phyloP scores from a whole-genome alignment of 2,797 vertebrate species.

The Bryconaethiops microstoma region DNA sequence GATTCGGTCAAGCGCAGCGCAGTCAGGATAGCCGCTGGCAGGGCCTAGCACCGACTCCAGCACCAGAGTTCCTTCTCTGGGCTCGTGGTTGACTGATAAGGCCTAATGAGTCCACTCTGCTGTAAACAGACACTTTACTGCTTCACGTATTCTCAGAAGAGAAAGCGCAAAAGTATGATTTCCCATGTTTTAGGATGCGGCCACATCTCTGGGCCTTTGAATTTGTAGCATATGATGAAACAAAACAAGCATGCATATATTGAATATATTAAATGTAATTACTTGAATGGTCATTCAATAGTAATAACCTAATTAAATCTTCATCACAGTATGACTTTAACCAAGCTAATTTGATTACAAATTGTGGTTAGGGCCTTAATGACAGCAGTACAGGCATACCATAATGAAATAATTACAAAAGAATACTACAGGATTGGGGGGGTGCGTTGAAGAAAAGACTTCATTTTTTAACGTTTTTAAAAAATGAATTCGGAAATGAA shows the following conservation, averaged over 20 bases:
- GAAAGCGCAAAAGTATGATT: background rate
- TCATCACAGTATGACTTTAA: background rate
- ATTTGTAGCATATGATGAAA: background rate
- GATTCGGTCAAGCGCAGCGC: slow-evolving; percentile 58
- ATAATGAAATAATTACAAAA: slow-evolving; percentile 51
- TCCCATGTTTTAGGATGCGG: too few relatives aligned
- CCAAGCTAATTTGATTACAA: slow-evolving; percentile 37
- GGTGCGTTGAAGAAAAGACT: slow-evolving; percentile 31
- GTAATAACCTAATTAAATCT: slow-evolving; percentile 28
- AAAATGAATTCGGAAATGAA: slow-evolving; percentile 68
- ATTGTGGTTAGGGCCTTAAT: slow-evolving; percentile 34
- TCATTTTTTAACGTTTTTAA: slow-evolving; percentile 54
- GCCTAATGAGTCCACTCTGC: slow-evolving; percentile 42
- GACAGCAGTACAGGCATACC: slow-evolving; percentile 39
- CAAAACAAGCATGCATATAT: background rate
- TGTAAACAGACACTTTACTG: slow-evolving; percentile 31
- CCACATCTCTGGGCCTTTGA: background rate
- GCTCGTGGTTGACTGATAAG: slow-evolving; percentile 31
- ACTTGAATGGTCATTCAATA: background rate
- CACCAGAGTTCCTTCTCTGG: slow-evolving; percentile 30
- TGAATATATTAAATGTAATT: background rate
- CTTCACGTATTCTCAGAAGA: slow-evolving; percentile 2
- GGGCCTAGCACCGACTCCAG: slow-evolving; percentile 18
- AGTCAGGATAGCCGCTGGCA: slow-evolving; percentile 54
- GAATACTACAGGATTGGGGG: slow-evolving; percentile 48